phyloP scores from a whole-genome alignment of 2,113 vertebrate genomes.

The Peromyscus polionotus region DNA sequence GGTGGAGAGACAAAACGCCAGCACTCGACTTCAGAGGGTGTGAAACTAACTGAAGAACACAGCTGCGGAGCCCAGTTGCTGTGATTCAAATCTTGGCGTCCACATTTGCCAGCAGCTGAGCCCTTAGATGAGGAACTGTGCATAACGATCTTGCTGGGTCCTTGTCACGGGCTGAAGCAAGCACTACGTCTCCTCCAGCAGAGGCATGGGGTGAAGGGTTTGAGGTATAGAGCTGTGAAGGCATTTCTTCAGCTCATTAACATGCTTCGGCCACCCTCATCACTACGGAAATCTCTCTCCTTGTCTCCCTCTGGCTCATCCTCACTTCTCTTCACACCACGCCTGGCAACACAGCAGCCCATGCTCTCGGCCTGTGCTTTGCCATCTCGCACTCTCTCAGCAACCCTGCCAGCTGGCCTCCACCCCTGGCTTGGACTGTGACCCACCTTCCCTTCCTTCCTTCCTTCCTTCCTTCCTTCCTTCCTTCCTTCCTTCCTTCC shows the following conservation, averaged over 20 bases:
- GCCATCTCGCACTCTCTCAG: background rate
- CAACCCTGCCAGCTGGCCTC: background rate
- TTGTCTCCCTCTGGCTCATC: background rate
- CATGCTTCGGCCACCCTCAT: background rate
- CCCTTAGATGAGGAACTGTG: background rate
- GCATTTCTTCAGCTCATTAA: background rate
- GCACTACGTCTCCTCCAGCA: fast-evolving
- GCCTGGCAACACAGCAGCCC: background rate
- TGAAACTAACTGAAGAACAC: background rate
- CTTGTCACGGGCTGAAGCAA: background rate
- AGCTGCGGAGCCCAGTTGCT: background rate
- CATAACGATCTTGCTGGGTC: fast-evolving
- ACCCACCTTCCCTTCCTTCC: background rate
- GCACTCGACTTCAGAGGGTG: background rate
- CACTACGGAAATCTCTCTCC: background rate
- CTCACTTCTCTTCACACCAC: background rate
- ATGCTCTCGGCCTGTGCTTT: fast-evolving
- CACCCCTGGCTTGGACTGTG: background rate
- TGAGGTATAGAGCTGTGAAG: background rate
- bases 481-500: no score
- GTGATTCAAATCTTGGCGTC: background rate
- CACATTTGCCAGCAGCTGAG: background rate
- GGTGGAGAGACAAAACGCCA: background rate
- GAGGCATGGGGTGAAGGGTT: background rate
- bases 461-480: background rate